Evolutionary conservation across 2,113 vertebrate species (phyloP).

Genomic region (Ameiurus melas): DNA sequence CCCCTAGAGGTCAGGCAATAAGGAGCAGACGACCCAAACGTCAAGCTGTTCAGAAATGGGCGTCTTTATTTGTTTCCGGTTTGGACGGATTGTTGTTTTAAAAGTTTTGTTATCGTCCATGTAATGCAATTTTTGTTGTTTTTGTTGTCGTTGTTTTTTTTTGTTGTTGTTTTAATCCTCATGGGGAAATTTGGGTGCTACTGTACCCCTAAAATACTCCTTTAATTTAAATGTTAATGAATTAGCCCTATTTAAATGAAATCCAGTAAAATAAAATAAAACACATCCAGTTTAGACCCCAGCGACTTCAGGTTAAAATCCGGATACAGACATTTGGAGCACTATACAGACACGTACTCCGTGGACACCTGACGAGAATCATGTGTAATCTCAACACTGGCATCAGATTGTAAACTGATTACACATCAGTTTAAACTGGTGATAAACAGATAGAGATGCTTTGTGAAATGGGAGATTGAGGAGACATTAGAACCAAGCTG

Average conservation of each 20-base stretch:
- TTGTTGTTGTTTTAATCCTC: neutral
- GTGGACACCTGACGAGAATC: neutral
- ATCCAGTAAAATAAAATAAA: neutral
- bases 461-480: slow-evolving; percentile 35
- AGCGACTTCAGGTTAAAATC: neutral
- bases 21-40: neutral
- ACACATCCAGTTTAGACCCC: neutral
- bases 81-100: neutral
- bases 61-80: slow-evolving; percentile 8
- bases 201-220: neutral
- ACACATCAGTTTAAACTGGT: slow-evolving; percentile 17
- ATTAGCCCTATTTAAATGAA: neutral
- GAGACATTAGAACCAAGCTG: slow-evolving; percentile 48
- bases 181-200: neutral
- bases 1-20: slow-evolving; percentile 35
- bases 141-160: neutral
- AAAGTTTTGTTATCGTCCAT: neutral
- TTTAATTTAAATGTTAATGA: neutral
- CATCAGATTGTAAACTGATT: slow-evolving; percentile 32
- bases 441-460: slow-evolving; percentile 15
- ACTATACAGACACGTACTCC: neutral
- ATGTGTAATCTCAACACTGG: slow-evolving; percentile 36
- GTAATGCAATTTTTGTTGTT: neutral
- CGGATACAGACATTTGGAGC: neutral
- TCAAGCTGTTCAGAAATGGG: neutral